These are phyloP conservation scores for Steinernema hermaphroditum DNA, from an alignment of 2,888 invertebrate genomes.

Conservation along the genomic window DNA sequence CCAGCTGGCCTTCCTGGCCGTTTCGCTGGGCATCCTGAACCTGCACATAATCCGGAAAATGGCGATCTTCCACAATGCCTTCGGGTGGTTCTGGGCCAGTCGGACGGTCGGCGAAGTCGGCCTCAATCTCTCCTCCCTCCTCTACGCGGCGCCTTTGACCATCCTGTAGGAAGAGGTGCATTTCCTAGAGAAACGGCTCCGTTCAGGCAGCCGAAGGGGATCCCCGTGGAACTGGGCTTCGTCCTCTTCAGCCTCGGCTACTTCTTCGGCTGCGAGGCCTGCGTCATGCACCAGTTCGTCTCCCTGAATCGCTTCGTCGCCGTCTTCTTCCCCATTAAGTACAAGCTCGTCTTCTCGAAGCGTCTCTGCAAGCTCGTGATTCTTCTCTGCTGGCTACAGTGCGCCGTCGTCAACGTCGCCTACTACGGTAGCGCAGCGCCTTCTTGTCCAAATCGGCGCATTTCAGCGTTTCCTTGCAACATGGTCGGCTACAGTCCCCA, in stretches of 20 bases:
- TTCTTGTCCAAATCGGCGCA: not conserved
- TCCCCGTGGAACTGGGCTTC: not conserved
- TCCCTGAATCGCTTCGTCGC: slow-evolving; percentile 15
- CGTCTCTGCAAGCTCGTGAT: not conserved
- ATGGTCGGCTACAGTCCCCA: slow-evolving; percentile 6
- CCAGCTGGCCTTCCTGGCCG: not conserved
- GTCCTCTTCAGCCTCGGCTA: not conserved
- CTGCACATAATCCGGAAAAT: not conserved
- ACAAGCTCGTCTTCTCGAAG: slow-evolving; percentile 4
- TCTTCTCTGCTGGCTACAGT: not conserved
- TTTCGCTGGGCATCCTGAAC: not conserved
- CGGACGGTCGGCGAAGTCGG: slow-evolving; percentile 19
- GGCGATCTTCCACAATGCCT: slow-evolving; percentile 7
- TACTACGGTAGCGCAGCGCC: not conserved
- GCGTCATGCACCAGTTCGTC: slow-evolving; percentile 24
- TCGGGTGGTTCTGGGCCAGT: slow-evolving; percentile 26
- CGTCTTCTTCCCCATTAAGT: slow-evolving; percentile 4
- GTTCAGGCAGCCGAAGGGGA: slow-evolving; percentile 1
- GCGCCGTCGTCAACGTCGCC: not conserved
- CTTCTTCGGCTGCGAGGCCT: slow-evolving; percentile 20
- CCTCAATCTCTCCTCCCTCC: not conserved
- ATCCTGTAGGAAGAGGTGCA: not conserved
- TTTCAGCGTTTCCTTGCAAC: slow-evolving; percentile 20
- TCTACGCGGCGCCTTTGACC: not conserved
- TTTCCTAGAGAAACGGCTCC: no score